These are phyloP conservation scores for Amblyteles armatorius DNA, from an alignment of 2,888 invertebrate genomes.

Conservation along the genomic window DNA sequence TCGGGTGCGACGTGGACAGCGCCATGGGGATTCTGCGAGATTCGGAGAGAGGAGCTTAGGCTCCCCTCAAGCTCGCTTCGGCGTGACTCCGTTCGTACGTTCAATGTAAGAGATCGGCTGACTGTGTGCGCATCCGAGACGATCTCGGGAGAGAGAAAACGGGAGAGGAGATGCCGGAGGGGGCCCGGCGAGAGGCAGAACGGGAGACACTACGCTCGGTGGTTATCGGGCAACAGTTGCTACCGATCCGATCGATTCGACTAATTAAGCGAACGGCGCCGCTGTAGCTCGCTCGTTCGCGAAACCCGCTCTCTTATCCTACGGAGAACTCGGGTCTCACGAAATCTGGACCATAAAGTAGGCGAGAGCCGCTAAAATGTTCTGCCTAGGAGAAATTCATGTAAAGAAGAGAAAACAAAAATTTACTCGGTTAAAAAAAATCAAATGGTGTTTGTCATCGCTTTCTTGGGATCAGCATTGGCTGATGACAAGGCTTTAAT, in stretches of 20 bases:
- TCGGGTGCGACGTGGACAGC: too few species aligned
- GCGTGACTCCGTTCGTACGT: too few species aligned
- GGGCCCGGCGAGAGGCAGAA: slow-evolving; percentile 8
- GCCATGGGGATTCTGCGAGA: too few species aligned
- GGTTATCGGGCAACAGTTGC: slow-evolving; percentile 37
- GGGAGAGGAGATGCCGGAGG: background rate
- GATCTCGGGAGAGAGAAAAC: background rate
- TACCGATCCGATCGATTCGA: slow-evolving; percentile 40
- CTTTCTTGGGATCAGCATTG: too few species aligned
- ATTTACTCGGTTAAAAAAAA: too few species aligned
- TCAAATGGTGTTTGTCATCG: too few species aligned
- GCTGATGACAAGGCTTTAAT: too few species aligned
- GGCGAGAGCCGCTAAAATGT: too few species aligned
- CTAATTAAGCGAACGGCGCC: slow-evolving; percentile 61
- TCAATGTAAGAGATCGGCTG: background rate
- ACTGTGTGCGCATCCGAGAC: background rate
- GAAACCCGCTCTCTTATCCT: background rate
- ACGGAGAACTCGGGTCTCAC: background rate
- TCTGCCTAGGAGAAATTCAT: too few species aligned
- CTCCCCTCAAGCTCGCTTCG: background rate
- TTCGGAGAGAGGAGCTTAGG: too few species aligned
- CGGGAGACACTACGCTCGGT: slow-evolving; percentile 8
- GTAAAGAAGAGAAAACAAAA: too few species aligned
- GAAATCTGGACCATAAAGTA: background rate
- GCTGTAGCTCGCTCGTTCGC: background rate